Conservation (phyloP, 2,113 vertebrate species). For the Osmerus eperlanus region DNA sequence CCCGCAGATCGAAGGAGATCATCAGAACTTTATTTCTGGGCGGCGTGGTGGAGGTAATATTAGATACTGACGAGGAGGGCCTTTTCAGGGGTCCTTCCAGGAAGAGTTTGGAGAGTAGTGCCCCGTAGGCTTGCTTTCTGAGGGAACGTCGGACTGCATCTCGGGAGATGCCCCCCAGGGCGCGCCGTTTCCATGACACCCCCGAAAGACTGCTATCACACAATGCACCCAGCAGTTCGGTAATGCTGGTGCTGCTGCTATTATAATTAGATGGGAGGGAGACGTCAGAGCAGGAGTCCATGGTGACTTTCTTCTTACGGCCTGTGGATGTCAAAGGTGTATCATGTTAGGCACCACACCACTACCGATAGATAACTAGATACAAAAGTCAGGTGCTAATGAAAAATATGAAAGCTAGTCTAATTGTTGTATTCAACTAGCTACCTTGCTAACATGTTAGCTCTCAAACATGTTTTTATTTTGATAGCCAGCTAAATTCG, state of each 20-base stretch:
- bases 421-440: too few species aligned
- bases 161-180: conserved; percentile 66
- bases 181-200: conserved; percentile 76
- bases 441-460: too few species aligned
- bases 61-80: background rate
- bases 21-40: conserved; percentile 89
- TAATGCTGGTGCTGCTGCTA: conserved; percentile 75
- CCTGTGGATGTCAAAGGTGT: conserved; percentile 16
- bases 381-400: too few species aligned
- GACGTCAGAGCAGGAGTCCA: conserved; percentile 27
- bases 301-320: conserved; percentile 19
- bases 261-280: conserved; percentile 11
- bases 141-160: conserved; percentile 72
- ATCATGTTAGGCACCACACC: background rate
- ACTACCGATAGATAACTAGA: too few species aligned
- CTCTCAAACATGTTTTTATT: too few species aligned
- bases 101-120: conserved; percentile 83
- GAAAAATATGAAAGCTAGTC: too few species aligned
- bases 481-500: too few species aligned
- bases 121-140: conserved; percentile 78
- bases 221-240: conserved; percentile 80
- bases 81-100: conserved; percentile 67
- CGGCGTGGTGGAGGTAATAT: conserved; percentile 63
- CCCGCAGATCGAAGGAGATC: conserved; percentile 90
- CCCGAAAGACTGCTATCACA: conserved; percentile 82